These are phyloP conservation scores for Zeuzera pyrina DNA, from an alignment of 2,888 invertebrate species.

Conservation along the genomic window DNA sequence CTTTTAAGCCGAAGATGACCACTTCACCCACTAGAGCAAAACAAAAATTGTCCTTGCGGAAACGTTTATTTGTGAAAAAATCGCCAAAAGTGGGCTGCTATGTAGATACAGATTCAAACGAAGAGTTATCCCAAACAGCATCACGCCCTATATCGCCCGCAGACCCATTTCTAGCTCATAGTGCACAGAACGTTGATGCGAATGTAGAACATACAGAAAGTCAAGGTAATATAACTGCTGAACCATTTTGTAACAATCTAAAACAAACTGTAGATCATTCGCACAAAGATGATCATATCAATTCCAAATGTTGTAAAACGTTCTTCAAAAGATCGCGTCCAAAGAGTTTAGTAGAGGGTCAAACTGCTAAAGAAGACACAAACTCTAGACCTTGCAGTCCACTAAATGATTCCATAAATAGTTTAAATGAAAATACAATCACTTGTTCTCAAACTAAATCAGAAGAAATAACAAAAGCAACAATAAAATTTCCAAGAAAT, in stretches of 20 bases:
- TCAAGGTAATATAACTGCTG: constrained; percentile 30
- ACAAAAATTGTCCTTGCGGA: constrained; percentile 64
- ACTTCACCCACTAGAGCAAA: constrained; percentile 63
- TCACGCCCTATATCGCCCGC: constrained; percentile 65
- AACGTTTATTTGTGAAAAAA: constrained; percentile 65
- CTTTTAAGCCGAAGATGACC: constrained; percentile 57
- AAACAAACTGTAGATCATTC: constrained; percentile 27
- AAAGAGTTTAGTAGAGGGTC: constrained; percentile 50
- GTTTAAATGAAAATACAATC: constrained; percentile 47
- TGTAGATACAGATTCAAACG: constrained; percentile 63
- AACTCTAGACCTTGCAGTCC: constrained; percentile 51
- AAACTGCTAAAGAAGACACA: constrained; percentile 37
- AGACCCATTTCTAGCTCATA: constrained; percentile 61
- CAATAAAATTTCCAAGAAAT: constrained; percentile 53
- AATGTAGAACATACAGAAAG: constrained; percentile 31
- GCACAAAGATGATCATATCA: constrained; percentile 44
- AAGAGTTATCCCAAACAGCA: constrained; percentile 51
- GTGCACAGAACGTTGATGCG: constrained; percentile 41
- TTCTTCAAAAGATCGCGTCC: constrained; percentile 62
- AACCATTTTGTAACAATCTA: constrained; percentile 30
- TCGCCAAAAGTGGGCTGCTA: constrained; percentile 69
- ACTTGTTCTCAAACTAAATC: constrained; percentile 48
- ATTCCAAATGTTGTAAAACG: constrained; percentile 56
- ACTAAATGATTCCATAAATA: constrained; percentile 47
- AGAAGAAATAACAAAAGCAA: constrained; percentile 58